Percentiles rank a stretch among this genome's conserved stretches.
Evolutionary conservation across 2,797 vertebrate species (phyloP).

Genomic region (Mycteria americana): DNA sequence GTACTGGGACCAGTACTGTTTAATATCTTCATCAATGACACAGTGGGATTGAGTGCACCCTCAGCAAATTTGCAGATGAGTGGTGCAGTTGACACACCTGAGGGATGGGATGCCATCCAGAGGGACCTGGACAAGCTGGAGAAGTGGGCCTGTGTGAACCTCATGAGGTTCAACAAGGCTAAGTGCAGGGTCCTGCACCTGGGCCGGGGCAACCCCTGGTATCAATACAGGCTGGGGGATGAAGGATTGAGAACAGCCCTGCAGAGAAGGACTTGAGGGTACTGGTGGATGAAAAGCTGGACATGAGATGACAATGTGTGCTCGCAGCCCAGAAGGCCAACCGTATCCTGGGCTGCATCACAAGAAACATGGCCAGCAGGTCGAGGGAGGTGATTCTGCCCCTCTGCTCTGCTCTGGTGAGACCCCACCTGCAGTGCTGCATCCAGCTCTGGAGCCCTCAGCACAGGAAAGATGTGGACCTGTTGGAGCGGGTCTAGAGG

Average conservation of each 20-base stretch:
- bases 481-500: rapidly evolving
- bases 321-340: not conserved
- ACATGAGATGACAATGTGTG: rapidly evolving
- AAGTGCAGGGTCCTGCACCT: not conserved
- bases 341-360: not conserved
- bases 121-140: not conserved
- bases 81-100: rapidly evolving
- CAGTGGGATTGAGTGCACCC: not conserved
- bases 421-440: too few relatives aligned
- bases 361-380: not conserved
- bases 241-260: not conserved
- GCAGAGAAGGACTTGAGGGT: not conserved
- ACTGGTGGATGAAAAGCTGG: not conserved
- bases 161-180: not conserved
- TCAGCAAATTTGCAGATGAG: not conserved
- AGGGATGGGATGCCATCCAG: not conserved
- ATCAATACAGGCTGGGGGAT: not conserved
- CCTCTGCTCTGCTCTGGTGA: too few relatives aligned
- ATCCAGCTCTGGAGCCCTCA: too few relatives aligned
- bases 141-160: not conserved
- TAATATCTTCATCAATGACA: not conserved
- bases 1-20: rapidly evolving
- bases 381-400: not conserved
- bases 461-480: too few relatives aligned
- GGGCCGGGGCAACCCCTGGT: rapidly evolving